A percentile compares a stretch with the other conserved stretches of the same genome.
Evolutionary conservation across 2,113 vertebrate genomes (phyloP).

Genomic region (Chiloscyllium plagiosum): DNA sequence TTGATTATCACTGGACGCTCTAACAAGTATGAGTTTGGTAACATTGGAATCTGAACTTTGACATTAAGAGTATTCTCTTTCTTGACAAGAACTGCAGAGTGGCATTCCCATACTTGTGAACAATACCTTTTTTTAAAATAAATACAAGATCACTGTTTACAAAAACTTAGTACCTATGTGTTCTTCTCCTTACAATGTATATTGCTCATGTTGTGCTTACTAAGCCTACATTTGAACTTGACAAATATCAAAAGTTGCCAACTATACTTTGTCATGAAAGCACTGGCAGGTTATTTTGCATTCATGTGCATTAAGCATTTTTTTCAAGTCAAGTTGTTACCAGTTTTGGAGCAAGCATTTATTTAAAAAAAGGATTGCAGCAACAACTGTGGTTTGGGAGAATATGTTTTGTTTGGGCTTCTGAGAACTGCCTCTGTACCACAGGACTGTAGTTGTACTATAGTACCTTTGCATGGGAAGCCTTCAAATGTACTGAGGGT

Average conservation of each 20-base stretch:
- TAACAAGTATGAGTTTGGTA: neutral
- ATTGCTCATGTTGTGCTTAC: neutral
- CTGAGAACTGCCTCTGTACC: neutral
- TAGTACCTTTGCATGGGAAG: neutral
- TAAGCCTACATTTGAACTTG: neutral
- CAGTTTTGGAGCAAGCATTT: neutral
- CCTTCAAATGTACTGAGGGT: neutral
- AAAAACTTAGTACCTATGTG: neutral
- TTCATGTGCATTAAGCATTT: neutral
- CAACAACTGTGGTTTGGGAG: neutral
- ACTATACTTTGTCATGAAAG: neutral
- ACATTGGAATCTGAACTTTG: conserved; percentile 21
- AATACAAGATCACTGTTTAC: neutral
- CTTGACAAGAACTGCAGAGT: conserved; percentile 25
- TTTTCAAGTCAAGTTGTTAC: neutral
- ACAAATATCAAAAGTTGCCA: neutral
- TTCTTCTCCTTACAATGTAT: neutral
- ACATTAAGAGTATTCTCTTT: conserved; percentile 9
- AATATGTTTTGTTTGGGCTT: neutral
- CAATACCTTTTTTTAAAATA: conserved; percentile 2
- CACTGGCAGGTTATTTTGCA: neutral
- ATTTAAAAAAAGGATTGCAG: neutral
- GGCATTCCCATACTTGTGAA: conserved; percentile 20
- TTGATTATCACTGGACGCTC: conserved; percentile 14
- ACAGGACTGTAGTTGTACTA: neutral